Percentiles rank a stretch among this genome's conserved stretches.
Conservation (phyloP, 1,140 invertebrate genomes). For the Adoxophyes honmai region DNA sequence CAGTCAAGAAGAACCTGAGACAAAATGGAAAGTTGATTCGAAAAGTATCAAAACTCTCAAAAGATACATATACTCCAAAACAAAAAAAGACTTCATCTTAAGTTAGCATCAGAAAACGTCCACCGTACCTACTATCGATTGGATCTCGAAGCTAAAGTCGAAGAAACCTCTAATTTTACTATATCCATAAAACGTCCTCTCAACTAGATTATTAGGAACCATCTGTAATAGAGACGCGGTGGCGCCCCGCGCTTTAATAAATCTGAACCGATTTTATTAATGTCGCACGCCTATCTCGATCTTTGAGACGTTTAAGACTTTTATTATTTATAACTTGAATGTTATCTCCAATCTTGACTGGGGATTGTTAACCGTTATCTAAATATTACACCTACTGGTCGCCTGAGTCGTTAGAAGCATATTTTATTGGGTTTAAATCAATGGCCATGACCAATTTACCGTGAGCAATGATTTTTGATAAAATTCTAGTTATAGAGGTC, state of each 20-base stretch:
- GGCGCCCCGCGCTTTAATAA: conserved; percentile 65
- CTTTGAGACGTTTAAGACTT: conserved; percentile 57
- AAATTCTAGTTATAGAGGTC: no score
- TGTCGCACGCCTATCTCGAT: conserved; percentile 66
- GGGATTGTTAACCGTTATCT: conserved; percentile 42
- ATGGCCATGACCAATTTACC: no score
- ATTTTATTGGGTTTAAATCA: conserved; percentile 2
- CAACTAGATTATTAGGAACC: conserved; percentile 15
- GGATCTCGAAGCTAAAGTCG: not conserved
- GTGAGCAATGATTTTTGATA: no score
- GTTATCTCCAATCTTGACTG: conserved; percentile 59
- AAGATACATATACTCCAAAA: no score
- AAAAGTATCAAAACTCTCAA: no score
- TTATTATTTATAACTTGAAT: conserved; percentile 67
- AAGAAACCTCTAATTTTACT: not conserved
- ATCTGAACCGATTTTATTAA: conserved; percentile 67
- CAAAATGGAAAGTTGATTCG: no score
- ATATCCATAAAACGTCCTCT: conserved; percentile 6
- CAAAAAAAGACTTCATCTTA: no score
- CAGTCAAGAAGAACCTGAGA: no score
- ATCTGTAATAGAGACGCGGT: conserved; percentile 57
- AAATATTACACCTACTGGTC: conserved; percentile 11
- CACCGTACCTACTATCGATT: no score
- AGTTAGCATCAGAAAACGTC: not conserved
- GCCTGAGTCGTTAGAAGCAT: not conserved